These are phyloP conservation scores for Molorchus minor DNA, from an alignment of 2,888 invertebrate genomes.

Conservation along the genomic window DNA sequence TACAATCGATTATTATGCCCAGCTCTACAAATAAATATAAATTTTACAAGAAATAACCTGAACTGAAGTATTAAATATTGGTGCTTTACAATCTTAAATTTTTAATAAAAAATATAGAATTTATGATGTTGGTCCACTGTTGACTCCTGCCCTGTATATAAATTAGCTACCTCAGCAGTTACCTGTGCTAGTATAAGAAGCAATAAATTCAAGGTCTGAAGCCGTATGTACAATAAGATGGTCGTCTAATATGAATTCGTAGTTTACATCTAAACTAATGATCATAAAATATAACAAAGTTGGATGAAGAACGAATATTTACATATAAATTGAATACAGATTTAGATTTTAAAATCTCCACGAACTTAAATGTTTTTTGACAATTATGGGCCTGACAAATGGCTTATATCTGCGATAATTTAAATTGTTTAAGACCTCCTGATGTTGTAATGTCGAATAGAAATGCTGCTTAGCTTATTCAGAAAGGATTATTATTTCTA, in stretches of 20 bases:
- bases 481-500: too few species aligned
- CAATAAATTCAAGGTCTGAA: conserved; percentile 17
- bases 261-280: conserved; percentile 24
- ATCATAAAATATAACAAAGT: conserved; percentile 27
- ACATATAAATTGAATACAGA: conserved; percentile 34
- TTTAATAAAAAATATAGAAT: conserved; percentile 45
- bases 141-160: background rate
- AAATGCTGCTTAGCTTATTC: background rate
- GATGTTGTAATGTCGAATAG: background rate
- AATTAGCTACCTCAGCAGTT: background rate
- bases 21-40: background rate
- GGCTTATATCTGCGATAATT: conserved; percentile 21
- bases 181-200: conserved; percentile 2
- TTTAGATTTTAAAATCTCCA: conserved; percentile 22
- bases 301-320: conserved; percentile 27
- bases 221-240: conserved; percentile 23
- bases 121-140: background rate
- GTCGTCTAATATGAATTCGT: conserved; percentile 15
- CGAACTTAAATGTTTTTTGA: conserved; percentile 23
- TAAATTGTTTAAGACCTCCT: background rate
- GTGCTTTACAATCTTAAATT: conserved; percentile 37
- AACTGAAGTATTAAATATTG: background rate
- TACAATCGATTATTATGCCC: background rate
- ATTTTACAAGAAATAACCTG: background rate
- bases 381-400: conserved; percentile 24